Evolutionary conservation across 2,113 vertebrate genomes (phyloP), one percentile per base, ranked within the genome.

Genomic region (Syngnathus scovelli): DNA sequence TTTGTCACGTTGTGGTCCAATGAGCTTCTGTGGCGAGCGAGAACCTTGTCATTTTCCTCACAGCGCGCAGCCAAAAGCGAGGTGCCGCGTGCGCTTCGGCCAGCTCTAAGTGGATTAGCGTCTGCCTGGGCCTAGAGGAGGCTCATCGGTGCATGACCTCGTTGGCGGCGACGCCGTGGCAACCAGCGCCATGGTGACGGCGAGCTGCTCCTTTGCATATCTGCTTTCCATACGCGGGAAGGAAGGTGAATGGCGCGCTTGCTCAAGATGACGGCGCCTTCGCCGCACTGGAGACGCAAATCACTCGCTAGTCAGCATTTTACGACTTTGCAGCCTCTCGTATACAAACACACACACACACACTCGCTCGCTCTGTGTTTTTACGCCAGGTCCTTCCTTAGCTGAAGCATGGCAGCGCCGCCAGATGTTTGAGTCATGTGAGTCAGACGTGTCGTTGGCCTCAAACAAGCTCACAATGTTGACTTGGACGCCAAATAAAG

Each of bases 61-160:
- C 60, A 15, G 60, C n/a, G n/a, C 9, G 9, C 10, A 0, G 38
- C 38, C 5, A 43, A 44, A 44, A 44, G 21, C n/a, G 7, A 27
- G 6, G 61, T 64, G 59, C 55, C 55, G 72, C 61, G 71, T 64
- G 4, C 67, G 63, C 66, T 62, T 52, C 61, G 65, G 77, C 68
- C 73, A 56, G 67, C 60, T 46, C 77, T 82, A 82, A 88, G 78
- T 84, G 74, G 83, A 89, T 86, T 84, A 85, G 66, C 56, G 79
- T 77, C 77, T 68, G 78, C 78, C 59, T 61, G 77, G 73, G 77
- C 75, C 72, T 67, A 60, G 77, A 81, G 82, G 81, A 82, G 77
- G 76, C 75, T 82, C 74, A 78, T 66, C 7, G 61, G 71, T 72
- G 80, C 60, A 72, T 76, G 80, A 80, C 82, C 83, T 82, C 81